Evolutionary conservation across 2,113 vertebrate species (phyloP).

Genomic region (Cyprinodon variegatus): DNA sequence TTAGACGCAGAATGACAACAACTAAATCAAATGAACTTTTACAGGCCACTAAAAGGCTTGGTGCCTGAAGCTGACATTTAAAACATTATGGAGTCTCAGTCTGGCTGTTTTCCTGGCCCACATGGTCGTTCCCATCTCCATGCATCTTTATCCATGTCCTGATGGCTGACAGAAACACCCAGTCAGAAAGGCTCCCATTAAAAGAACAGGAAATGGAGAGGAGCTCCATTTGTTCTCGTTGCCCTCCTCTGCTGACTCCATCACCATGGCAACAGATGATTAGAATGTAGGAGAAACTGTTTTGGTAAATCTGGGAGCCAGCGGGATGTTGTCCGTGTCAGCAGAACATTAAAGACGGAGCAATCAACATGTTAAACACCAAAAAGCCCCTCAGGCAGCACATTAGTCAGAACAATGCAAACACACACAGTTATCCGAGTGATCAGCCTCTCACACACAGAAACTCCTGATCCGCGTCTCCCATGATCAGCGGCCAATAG

Average conservation of each 20-base stretch:
- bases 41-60: neutral
- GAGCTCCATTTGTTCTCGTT: conserved; percentile 43
- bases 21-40: neutral
- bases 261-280: conserved; percentile 45
- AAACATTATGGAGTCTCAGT: neutral
- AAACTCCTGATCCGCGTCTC: conserved; percentile 13
- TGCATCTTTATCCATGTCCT: conserved; percentile 10
- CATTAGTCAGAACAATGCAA: conserved; percentile 69
- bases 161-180: neutral
- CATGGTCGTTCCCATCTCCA: neutral
- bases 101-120: conserved; percentile 1
- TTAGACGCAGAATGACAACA: too few relatives aligned
- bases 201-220: conserved; percentile 46
- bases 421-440: conserved; percentile 16
- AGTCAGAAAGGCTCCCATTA: conserved; percentile 1
- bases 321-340: conserved; percentile 8
- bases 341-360: conserved; percentile 27
- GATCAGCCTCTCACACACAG: neutral
- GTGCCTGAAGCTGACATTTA: neutral
- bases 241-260: conserved; percentile 42
- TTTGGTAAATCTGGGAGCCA: neutral
- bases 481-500: conserved; percentile 57
- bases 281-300: neutral
- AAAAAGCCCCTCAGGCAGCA: conserved; percentile 53
- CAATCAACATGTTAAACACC: conserved; percentile 59